These are phyloP conservation scores for Alcedo quadribrachys DNA, from an alignment of 2,797 vertebrate species.

Conservation along the genomic window DNA sequence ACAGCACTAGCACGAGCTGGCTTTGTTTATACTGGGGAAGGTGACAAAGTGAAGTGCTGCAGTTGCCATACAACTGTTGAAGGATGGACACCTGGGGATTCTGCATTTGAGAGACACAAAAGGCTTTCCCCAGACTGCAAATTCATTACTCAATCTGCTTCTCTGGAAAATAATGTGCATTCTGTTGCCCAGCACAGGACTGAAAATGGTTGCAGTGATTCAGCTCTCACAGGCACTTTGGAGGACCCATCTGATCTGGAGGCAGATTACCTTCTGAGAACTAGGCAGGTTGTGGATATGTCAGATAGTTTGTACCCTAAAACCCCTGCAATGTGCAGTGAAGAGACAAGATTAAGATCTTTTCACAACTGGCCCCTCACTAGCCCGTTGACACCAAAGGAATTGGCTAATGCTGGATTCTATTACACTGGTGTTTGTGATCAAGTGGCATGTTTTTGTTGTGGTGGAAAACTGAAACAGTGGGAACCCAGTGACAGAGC, in stretches of 20 bases:
- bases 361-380: conserved; percentile 85
- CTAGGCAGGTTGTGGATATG: conserved; percentile 88
- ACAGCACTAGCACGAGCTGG: conserved; percentile 87
- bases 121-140: conserved; percentile 87
- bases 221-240: not conserved
- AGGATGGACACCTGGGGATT: conserved; percentile 87
- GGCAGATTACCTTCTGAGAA: conserved; percentile 85
- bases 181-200: conserved; percentile 41
- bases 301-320: conserved; percentile 83
- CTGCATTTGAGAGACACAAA: conserved; percentile 85
- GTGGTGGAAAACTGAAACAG: conserved; percentile 84
- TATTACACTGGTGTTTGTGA: conserved; percentile 83
- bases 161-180: conserved; percentile 32
- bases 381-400: conserved; percentile 77
- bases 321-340: conserved; percentile 85
- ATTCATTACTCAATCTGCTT: conserved; percentile 82
- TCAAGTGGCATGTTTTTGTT: conserved; percentile 93
- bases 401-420: conserved; percentile 90
- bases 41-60: conserved; percentile 90
- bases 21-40: conserved; percentile 88
- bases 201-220: conserved; percentile 53
- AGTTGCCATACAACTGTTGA: conserved; percentile 85
- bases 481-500: conserved; percentile 89
- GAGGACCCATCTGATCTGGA: conserved; percentile 61
- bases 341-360: conserved; percentile 85